Evolutionary conservation across 2,113 vertebrate genomes (phyloP).

Genomic region (Hucho hucho): DNA sequence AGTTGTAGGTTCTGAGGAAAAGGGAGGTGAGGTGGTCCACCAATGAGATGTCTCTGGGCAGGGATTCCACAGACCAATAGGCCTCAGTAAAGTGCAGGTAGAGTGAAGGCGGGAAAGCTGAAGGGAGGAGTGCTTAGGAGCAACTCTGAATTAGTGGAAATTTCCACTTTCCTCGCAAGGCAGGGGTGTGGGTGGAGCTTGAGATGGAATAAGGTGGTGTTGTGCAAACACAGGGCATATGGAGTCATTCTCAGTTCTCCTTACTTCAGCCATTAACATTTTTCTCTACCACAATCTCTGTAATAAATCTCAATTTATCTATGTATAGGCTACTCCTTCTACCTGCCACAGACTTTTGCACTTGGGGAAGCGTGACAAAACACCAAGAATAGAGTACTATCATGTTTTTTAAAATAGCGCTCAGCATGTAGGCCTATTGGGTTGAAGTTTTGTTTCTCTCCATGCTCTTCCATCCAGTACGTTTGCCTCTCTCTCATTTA

Average conservation of each 20-base stretch:
- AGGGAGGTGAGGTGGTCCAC: slow-evolving; percentile 22
- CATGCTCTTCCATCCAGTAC: no score
- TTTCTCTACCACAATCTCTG: background rate
- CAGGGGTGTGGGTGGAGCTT: slow-evolving; percentile 55
- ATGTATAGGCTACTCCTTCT: background rate
- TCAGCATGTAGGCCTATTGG: no score
- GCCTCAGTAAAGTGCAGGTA: slow-evolving; percentile 65
- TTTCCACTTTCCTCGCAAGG: slow-evolving; percentile 74
- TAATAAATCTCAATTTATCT: background rate
- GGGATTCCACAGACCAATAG: slow-evolving; percentile 33
- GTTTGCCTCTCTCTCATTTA: no score
- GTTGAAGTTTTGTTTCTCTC: no score
- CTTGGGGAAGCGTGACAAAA: background rate
- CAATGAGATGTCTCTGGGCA: slow-evolving; percentile 13
- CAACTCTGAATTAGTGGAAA: slow-evolving; percentile 74
- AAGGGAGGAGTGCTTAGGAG: slow-evolving; percentile 57
- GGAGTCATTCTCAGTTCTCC: background rate
- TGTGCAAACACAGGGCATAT: background rate
- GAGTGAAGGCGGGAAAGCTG: slow-evolving; percentile 62
- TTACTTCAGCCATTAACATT: background rate
- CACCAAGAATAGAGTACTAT: background rate
- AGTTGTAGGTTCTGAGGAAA: background rate
- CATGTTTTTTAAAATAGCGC: background rate
- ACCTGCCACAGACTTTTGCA: background rate
- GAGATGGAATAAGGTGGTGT: slow-evolving; percentile 43